phyloP scores from a whole-genome alignment of 64 coral and sea anemone genomes.

The Cladopsammia gracilis region DNA sequence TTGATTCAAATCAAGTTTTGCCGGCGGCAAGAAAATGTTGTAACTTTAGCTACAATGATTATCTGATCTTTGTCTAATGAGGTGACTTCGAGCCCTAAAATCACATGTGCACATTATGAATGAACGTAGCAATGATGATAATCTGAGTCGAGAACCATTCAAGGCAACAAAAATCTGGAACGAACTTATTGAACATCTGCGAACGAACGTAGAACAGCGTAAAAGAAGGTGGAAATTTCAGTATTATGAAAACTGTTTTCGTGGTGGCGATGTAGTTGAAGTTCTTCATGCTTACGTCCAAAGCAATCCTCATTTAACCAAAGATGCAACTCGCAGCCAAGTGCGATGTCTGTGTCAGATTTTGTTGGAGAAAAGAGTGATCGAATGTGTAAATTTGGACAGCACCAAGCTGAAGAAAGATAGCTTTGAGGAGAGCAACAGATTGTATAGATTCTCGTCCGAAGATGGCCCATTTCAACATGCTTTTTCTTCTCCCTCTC shows the following conservation, averaged over 20 bases:
- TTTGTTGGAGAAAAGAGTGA: slow-evolving; percentile 80
- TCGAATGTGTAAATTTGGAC: slow-evolving; percentile 70
- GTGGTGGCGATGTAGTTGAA: slow-evolving; percentile 82
- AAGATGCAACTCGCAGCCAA: slow-evolving; percentile 82
- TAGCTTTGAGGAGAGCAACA: slow-evolving; percentile 77
- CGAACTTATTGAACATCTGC: slow-evolving; percentile 83
- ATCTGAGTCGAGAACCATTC: slow-evolving; percentile 59
- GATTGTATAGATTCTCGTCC: slow-evolving; percentile 77
- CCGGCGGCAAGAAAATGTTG: neutral
- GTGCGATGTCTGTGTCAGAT: slow-evolving; percentile 87
- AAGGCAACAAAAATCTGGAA: slow-evolving; percentile 99
- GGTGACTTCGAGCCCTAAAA: neutral
- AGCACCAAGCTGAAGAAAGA: slow-evolving; percentile 52
- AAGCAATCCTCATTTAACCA: slow-evolving; percentile 82
- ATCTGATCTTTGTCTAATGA: neutral
- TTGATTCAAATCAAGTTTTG: slow-evolving; percentile 38
- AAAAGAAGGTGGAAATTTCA: slow-evolving; percentile 96
- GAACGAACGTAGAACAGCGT: slow-evolving; percentile 72
- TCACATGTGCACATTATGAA: slow-evolving; percentile 1
- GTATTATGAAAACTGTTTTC: slow-evolving; percentile 92
- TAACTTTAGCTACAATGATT: neutral
- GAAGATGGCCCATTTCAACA: neutral
- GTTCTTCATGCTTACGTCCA: slow-evolving; percentile 81
- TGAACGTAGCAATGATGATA: neutral
- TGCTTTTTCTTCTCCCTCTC: neutral